Conservation (phyloP, 2,888 invertebrate species). For the Cynaeus angustus region DNA sequence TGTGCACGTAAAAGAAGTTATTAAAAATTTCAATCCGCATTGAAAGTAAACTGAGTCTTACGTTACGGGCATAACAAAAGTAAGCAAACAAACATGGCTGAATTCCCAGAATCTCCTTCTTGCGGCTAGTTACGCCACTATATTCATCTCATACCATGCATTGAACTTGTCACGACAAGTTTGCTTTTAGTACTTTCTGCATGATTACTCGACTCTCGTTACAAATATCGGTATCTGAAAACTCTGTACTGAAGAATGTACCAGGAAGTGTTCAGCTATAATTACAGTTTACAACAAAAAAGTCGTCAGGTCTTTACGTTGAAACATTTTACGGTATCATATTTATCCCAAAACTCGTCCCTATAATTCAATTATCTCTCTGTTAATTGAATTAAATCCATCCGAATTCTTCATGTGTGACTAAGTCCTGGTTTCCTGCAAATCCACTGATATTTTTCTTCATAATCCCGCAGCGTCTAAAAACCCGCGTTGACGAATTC, state of each 20-base stretch:
- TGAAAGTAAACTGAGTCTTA: too few species aligned
- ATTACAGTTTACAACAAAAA: too few species aligned
- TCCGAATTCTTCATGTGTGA: not conserved
- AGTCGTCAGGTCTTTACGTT: too few species aligned
- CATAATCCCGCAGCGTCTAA: not conserved
- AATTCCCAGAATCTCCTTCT: not conserved
- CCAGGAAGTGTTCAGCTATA: too few species aligned
- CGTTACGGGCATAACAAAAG: too few species aligned
- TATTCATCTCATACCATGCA: slow-evolving; percentile 2
- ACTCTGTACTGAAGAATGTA: too few species aligned
- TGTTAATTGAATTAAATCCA: not conserved
- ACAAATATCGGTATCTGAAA: too few species aligned
- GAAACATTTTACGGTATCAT: too few species aligned
- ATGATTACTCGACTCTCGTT: not conserved
- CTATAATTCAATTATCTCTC: slow-evolving; percentile 4
- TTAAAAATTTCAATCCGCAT: too few species aligned
- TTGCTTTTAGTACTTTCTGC: not conserved
- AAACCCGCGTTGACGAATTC: slow-evolving; percentile 1
- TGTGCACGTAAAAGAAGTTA: too few species aligned
- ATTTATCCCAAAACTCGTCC: not conserved
- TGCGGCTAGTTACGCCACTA: not conserved
- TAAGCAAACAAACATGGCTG: too few species aligned
- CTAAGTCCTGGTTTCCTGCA: not conserved
- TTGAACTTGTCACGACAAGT: slow-evolving; percentile 3
- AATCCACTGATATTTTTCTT: not conserved